A percentile compares a stretch with the other conserved stretches of the same genome.
phyloP scores from a whole-genome alignment of 2,888 invertebrate genomes.

The Cephus rjabovi region DNA sequence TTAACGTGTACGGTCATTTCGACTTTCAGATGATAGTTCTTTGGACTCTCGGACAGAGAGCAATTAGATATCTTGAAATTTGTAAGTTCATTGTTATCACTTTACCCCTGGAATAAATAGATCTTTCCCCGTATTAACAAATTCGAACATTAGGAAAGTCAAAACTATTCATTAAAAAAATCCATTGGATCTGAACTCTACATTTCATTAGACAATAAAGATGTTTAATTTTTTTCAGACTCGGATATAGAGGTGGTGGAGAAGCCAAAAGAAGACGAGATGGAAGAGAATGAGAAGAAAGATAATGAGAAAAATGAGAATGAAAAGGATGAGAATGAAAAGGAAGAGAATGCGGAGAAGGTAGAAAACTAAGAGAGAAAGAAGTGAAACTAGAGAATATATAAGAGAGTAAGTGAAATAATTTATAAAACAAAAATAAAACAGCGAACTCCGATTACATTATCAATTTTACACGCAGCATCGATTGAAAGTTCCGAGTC shows the following conservation, averaged over 20 bases:
- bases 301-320: slow-evolving; percentile 19
- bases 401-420: neutral
- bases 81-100: neutral
- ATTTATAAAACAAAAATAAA: neutral
- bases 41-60: neutral
- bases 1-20: neutral
- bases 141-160: neutral
- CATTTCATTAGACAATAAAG: neutral
- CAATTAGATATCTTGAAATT: neutral
- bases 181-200: neutral
- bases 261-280: slow-evolving; percentile 40
- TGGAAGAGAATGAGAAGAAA: slow-evolving; percentile 17
- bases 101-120: neutral
- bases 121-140: neutral
- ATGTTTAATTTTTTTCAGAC: slow-evolving; percentile 35
- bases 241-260: slow-evolving; percentile 63
- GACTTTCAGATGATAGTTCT: neutral
- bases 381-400: neutral
- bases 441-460: neutral
- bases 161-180: neutral
- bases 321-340: slow-evolving; percentile 16
- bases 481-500: neutral
- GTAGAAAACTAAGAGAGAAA: neutral
- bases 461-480: neutral
- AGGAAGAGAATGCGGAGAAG: slow-evolving; percentile 5